Percentiles rank a stretch among this genome's conserved stretches.
These are phyloP conservation scores for Jaculus jaculus DNA, from an alignment of 2,113 vertebrate genomes.

Conservation along the genomic window DNA sequence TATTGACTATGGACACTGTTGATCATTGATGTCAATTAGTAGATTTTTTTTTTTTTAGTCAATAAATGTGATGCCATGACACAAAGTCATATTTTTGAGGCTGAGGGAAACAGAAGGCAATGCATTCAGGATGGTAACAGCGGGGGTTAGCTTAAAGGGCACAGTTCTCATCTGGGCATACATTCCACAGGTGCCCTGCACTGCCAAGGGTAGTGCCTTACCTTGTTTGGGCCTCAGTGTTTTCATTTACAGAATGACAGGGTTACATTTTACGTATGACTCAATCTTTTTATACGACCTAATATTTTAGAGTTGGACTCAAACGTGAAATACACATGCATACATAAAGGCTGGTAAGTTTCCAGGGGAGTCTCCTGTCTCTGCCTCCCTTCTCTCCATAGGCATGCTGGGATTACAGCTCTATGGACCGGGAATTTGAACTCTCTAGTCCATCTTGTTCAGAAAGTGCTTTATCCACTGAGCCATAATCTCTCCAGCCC, in stretches of 20 bases:
- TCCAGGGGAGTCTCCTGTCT: too few relatives aligned
- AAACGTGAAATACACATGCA: background rate
- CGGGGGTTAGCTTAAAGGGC: background rate
- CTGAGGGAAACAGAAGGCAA: background rate
- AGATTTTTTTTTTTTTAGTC: background rate
- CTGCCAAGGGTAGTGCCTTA: background rate
- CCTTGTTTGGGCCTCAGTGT: background rate
- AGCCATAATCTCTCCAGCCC: too few relatives aligned
- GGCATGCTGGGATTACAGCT: too few relatives aligned
- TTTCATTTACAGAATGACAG: background rate
- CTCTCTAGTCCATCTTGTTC: too few relatives aligned
- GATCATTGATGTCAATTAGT: background rate
- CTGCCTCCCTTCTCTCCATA: too few relatives aligned
- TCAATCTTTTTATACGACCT: background rate
- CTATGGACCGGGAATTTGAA: too few relatives aligned
- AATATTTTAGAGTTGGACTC: background rate
- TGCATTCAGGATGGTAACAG: background rate
- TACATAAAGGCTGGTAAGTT: background rate
- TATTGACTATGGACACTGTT: background rate
- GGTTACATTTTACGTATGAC: background rate
- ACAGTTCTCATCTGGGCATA: background rate
- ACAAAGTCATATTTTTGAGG: background rate
- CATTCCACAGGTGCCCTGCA: too few relatives aligned
- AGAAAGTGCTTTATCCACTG: too few relatives aligned
- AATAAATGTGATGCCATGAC: background rate